Percentiles rank a stretch among this genome's conserved stretches.
Conservation (phyloP, 2,888 invertebrate genomes). For the Magallana nippona region DNA sequence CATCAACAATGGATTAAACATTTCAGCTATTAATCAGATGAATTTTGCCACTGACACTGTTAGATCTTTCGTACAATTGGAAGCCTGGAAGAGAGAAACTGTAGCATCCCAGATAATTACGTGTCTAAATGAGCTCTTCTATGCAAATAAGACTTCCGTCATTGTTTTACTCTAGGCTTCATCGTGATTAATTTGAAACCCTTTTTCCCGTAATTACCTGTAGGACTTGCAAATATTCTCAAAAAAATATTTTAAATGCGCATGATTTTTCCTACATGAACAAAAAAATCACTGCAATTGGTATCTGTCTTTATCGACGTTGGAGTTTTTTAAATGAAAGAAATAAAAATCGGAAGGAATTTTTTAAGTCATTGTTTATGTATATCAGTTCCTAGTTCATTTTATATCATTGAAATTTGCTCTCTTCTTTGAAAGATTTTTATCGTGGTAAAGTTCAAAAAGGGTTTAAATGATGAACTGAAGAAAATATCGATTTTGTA, state of each 20-base stretch:
- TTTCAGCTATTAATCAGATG: conserved; percentile 27
- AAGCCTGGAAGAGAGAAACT: background rate
- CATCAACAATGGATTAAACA: conserved; percentile 33
- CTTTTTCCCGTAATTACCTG: background rate
- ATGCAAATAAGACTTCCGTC: conserved; percentile 21
- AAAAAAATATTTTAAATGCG: background rate
- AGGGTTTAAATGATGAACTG: too few relatives aligned
- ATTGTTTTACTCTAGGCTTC: background rate
- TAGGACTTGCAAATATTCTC: conserved; percentile 12
- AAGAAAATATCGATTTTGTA: too few relatives aligned
- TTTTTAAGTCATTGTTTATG: too few relatives aligned
- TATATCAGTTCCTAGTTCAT: too few relatives aligned
- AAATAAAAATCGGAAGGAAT: too few relatives aligned
- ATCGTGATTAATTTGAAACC: conserved; percentile 17
- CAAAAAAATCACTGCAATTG: background rate
- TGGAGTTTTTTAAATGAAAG: too few relatives aligned
- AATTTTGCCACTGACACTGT: background rate
- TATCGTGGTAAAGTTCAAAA: too few relatives aligned
- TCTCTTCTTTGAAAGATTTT: too few relatives aligned
- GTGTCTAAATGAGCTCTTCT: conserved; percentile 21
- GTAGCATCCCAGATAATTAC: background rate
- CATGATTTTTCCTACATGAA: background rate
- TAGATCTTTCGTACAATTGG: conserved; percentile 2
- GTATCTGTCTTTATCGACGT: background rate
- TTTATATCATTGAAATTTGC: too few relatives aligned